Percentiles rank a stretch among this genome's conserved stretches.
phyloP scores from a whole-genome alignment of 2,797 vertebrate genomes.

The Bufotes viridis region DNA sequence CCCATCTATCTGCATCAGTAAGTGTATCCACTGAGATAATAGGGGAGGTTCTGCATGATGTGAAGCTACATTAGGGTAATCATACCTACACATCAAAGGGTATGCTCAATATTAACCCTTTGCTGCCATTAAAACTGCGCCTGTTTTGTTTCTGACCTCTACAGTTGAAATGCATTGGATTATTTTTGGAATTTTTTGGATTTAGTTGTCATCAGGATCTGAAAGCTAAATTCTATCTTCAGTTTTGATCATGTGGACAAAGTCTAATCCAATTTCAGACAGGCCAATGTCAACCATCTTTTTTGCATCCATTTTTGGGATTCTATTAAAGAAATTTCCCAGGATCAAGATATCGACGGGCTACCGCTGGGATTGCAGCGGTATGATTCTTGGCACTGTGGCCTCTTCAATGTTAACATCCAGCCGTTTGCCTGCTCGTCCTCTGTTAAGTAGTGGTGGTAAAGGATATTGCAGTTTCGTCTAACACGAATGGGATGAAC shows the following conservation, averaged over 20 bases:
- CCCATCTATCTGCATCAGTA: slow-evolving; percentile 52
- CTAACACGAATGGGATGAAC: no score
- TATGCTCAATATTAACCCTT: neutral
- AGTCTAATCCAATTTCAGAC: neutral
- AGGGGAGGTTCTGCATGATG: slow-evolving; percentile 28
- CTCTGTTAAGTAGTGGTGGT: no score
- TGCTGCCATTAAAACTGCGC: neutral
- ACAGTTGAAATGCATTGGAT: neutral
- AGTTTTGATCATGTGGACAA: neutral
- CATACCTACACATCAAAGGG: slow-evolving; percentile 11
- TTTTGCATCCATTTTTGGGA: no score
- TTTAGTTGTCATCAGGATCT: neutral
- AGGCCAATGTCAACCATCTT: no score
- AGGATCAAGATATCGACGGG: no score
- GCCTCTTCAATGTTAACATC: no score
- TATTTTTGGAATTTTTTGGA: neutral
- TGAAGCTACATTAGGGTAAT: slow-evolving; percentile 2
- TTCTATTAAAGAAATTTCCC: neutral
- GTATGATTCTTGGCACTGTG: no score
- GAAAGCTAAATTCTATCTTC: neutral
- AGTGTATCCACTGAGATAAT: slow-evolving; percentile 53
- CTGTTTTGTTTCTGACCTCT: neutral
- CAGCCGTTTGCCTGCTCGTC: no score
- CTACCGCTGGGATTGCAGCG: no score
- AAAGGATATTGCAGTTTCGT: no score